Conservation (phyloP, 2,888 invertebrate genomes). For the Notodonta ziczac region DNA sequence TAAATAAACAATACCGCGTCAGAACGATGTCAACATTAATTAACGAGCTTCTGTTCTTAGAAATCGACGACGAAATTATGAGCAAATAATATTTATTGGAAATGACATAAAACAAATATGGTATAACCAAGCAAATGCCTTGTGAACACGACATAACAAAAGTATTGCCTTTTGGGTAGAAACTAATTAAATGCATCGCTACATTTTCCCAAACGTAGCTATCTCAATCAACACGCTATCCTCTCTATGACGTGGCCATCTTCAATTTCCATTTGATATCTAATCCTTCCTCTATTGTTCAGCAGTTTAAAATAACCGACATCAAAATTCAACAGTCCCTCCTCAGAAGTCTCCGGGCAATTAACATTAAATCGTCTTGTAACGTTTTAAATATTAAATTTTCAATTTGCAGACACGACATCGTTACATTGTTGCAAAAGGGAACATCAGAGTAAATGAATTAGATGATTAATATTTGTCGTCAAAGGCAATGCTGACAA, state of each 20-base stretch:
- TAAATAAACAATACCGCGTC: background rate
- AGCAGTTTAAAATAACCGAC: too few species aligned
- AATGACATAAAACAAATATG: background rate
- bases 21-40: background rate
- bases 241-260: too few species aligned
- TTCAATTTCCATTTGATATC: too few species aligned
- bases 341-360: background rate
- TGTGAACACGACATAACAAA: background rate
- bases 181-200: too few species aligned
- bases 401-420: background rate
- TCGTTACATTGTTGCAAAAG: background rate
- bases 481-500: slow-evolving; percentile 6
- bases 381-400: background rate
- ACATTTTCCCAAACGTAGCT: too few species aligned
- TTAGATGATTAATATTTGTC: slow-evolving; percentile 11
- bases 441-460: slow-evolving; percentile 8
- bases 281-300: too few species aligned
- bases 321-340: too few species aligned
- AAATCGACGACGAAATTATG: background rate
- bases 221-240: too few species aligned
- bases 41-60: background rate
- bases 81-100: background rate
- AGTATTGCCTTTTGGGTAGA: too few species aligned
- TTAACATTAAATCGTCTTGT: background rate
- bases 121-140: too few species aligned